Evolutionary conservation across 2,888 invertebrate species (phyloP), one percentile per base, ranked within the genome.

Genomic region (Scrobipalpa costella): DNA sequence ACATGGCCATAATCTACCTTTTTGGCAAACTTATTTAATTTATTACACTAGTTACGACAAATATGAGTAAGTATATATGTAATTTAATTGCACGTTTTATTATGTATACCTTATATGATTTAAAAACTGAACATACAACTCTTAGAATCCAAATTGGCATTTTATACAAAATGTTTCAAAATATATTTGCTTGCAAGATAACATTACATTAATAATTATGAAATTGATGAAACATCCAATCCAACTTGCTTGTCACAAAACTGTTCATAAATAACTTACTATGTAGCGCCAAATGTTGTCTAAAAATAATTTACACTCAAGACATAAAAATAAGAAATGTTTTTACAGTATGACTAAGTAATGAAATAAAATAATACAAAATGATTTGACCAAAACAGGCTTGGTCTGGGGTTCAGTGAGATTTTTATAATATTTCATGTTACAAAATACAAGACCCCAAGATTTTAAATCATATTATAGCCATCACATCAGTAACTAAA

Each of bases 1-100:
- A 50, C 50, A 50, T 19, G 50, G 19, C 19, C 85, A 85, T 85
- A 82, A 80, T 49, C 17, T 27, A 36, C 8, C 68, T 82, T 78
- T 85, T 85, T 85, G 83, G 85, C 79, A 84, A 81, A 78, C 75
- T 79, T 77, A 82, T 64, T 77, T 72, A 49, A 11, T 7, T 21
- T 19, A 9, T 21, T 9, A 9, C 19, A 21, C 50, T 50, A 50
- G 19, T 50, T 50, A 50, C n/a, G 21, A 50, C 50, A 50, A 50
- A 11, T 19, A 21, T 50, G 11, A 50, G 17, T 50, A 50, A 17
- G 8, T 77, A 76, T 75, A 73, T 74, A n/a, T n/a, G n/a, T 77
- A 73, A 71, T n/a, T 11, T 50, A 50, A 50, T 50, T 50, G 50
- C 50, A 50, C 50, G 19, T 17, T 17, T 50, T 19, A 17, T 19